Base-by-base conservation (phyloP, 2,797 vertebrate genomes). In the Poeciliopsis turneri region DNA sequence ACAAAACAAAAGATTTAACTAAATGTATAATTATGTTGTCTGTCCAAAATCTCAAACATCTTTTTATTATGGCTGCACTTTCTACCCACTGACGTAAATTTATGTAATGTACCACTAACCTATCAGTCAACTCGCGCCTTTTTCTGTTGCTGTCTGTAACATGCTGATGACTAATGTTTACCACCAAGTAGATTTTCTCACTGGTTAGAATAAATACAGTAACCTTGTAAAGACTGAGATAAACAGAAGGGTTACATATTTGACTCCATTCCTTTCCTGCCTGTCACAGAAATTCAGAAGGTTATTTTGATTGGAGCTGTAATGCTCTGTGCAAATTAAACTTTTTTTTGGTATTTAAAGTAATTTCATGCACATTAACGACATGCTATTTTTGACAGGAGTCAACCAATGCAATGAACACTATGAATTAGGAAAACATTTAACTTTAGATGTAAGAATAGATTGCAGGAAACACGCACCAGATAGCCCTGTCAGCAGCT, bases 401-500 rank as follows among this genome's bases (percentile, higher is more conserved):
- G 6, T 33, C 49, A 20, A 46, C 41, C 13, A 59, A 47, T 55
- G 18, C 53, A 74, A 57, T 74, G 71, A 61, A 57, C 41, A 51
- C 75, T 57, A 55, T 77, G 74, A 88, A 77, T 85, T 80, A 80
- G 36, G 30, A 76, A 57, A 30, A 51, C 20, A 69, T 69, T 74
- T 87, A 73, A 72, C 83, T 68, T 68, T 71, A 73, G 36, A 81
- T 84, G 78, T 78, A 78, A 81, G 71, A 79, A 79, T 82, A 75
- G 75, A 85, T 82, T 76, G 72, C 51, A 81, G 78, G 69, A 83
- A 88, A 83, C 82, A 76, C 53, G 83, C 64, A 82, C 77, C 92
- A 94, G 92, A 93, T 93, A 91, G 89, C 79, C 79, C 66, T 71
- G 88, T 91, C 84, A 89, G 86, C 81, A 90, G 86, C 74, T 70